These are phyloP conservation scores for Sinocyclocheilus grahami DNA, from an alignment of 2,113 vertebrate genomes.

Conservation along the genomic window DNA sequence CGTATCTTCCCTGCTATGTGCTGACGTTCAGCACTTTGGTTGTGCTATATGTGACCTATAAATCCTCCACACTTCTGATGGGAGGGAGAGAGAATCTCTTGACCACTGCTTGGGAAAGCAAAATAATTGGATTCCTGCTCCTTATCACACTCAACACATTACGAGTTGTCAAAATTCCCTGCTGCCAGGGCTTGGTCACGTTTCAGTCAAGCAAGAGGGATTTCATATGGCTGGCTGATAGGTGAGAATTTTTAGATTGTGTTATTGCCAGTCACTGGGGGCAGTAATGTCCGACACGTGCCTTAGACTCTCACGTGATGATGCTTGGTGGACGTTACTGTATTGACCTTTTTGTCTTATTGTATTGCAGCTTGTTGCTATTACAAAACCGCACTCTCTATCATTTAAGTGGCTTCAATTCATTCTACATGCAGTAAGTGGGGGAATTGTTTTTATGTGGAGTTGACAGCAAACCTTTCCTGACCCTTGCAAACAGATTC, in stretches of 20 bases:
- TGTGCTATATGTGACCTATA: constrained; percentile 59
- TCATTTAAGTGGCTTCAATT: constrained; percentile 24
- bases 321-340: background rate
- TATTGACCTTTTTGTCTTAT: background rate
- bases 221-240: constrained; percentile 57
- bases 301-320: background rate
- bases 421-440: constrained; percentile 9
- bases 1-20: constrained; percentile 36
- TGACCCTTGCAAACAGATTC: constrained; percentile 39
- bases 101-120: constrained; percentile 57
- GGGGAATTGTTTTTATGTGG: background rate
- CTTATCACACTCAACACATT: constrained; percentile 62
- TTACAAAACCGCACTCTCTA: background rate
- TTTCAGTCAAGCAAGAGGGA: constrained; percentile 58
- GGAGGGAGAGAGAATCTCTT: constrained; percentile 49
- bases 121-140: constrained; percentile 66
- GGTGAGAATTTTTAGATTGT: constrained; percentile 51
- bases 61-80: constrained; percentile 53
- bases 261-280: constrained; percentile 27
- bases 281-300: constrained; percentile 22
- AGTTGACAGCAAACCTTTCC: background rate
- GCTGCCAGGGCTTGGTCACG: constrained; percentile 53
- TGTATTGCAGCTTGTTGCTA: no score
- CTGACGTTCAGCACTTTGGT: constrained; percentile 56
- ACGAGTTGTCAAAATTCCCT: constrained; percentile 62